These are phyloP conservation scores for Desmophyllum pertusum DNA, from an alignment of 92 coral and sea anemone species.

Conservation along the genomic window DNA sequence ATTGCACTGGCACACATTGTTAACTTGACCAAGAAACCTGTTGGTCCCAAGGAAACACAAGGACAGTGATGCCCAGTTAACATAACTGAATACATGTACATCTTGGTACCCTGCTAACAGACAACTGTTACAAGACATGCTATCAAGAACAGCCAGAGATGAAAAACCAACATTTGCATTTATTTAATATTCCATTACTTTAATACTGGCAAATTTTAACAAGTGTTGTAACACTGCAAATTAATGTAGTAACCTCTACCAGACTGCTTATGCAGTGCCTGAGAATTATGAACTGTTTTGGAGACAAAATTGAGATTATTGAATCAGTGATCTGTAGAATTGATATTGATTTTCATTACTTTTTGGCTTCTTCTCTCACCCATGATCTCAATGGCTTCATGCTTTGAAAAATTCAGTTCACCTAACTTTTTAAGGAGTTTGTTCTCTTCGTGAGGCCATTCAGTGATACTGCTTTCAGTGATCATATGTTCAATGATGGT, in stretches of 20 bases:
- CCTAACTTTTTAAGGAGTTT: slow-evolving; percentile 52
- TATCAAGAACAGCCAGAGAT: not conserved
- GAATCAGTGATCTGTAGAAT: not conserved
- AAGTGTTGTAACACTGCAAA: slow-evolving; percentile 8
- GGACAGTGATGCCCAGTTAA: slow-evolving; percentile 1
- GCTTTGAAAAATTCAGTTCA: slow-evolving; percentile 48
- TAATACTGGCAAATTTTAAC: slow-evolving; percentile 2
- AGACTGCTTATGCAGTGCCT: slow-evolving; percentile 18
- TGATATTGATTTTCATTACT: slow-evolving; percentile 42
- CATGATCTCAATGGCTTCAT: slow-evolving; percentile 57
- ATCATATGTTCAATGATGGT: slow-evolving; percentile 56
- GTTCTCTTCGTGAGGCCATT: slow-evolving; percentile 70
- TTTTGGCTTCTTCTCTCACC: slow-evolving; percentile 46
- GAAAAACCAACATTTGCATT: not conserved
- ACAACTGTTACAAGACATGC: no score
- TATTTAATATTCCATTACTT: not conserved
- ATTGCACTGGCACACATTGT: slow-evolving; percentile 58
- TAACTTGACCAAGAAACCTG: slow-evolving; percentile 46
- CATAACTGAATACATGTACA: not conserved
- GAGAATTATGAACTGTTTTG: not conserved
- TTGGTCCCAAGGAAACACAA: slow-evolving; percentile 46
- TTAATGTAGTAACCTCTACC: not conserved
- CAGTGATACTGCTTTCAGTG: slow-evolving; percentile 36
- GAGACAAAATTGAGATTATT: not conserved
- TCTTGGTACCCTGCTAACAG: no score